Conservation (phyloP, 2,888 invertebrate species). For the Tanaodytes sp. region DNA sequence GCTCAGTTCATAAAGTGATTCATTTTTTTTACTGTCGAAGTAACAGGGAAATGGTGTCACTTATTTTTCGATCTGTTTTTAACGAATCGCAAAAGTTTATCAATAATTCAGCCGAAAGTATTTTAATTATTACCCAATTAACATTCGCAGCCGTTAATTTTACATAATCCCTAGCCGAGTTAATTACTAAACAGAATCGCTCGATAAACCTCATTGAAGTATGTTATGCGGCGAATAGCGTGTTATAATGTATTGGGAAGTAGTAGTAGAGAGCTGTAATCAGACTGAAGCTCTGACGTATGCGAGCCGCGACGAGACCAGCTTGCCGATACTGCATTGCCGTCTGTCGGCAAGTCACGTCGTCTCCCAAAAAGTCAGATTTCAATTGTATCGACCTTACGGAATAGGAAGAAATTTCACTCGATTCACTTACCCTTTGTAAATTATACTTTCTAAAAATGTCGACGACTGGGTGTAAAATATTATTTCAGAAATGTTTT, state of each 20-base stretch:
- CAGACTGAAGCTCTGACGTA: constrained; percentile 35
- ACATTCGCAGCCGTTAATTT: constrained; percentile 19
- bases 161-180: constrained; percentile 32
- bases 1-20: too few species aligned
- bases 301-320: constrained; percentile 13
- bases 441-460: too few species aligned
- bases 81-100: too few species aligned
- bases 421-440: constrained; percentile 27
- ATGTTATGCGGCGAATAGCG: constrained; percentile 38
- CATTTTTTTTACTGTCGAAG: too few species aligned
- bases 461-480: too few species aligned
- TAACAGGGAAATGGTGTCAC: too few species aligned
- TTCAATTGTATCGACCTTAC: constrained; percentile 42
- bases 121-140: constrained; percentile 25
- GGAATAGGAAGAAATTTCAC: constrained; percentile 44
- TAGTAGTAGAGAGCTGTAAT: constrained; percentile 45
- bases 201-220: constrained; percentile 45
- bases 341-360: constrained; percentile 39
- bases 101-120: background rate
- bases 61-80: too few species aligned
- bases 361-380: constrained; percentile 28
- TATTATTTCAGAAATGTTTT: constrained; percentile 13
- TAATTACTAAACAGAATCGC: constrained; percentile 46
- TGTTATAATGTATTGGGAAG: constrained; percentile 34
- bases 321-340: constrained; percentile 41